Base-by-base conservation (phyloP, 2,888 invertebrate species). In the Prostheceraeus crozeri region DNA sequence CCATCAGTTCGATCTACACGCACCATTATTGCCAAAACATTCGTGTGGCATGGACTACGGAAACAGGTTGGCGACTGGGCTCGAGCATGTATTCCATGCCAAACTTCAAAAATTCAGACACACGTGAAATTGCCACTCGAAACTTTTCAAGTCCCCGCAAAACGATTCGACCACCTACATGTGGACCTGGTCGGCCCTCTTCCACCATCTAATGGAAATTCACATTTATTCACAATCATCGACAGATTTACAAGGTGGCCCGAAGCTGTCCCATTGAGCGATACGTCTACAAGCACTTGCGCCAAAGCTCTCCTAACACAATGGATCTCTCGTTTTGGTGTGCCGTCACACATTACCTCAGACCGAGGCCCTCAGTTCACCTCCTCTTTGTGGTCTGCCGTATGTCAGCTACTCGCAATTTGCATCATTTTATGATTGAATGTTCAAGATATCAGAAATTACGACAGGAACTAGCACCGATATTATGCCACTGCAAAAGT, bases 181-280 rank as follows among this genome's bases (percentile, higher is more conserved):
- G 67, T 78, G 1, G 76, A 79, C 64, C 65, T 79, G 3, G 69
- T 79, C 1, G 76, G 76, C 1, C 77, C 76, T 0, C 61, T 77
- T 8, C 73, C 76, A 16, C 4, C 58, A 16, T 53, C 53, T 3
- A n/a, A 31, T 23, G 28, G 35, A 2, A 30, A 30, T 1, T 68
- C 68, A 1, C 67, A 68, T 59, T 62, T 63, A 8, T 40, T 69
- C 6, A 71, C 69, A 6, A 35, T 48, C n/a, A 63, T 73, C 1
- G 71, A 72, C 59, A 27, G 71, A 0, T 63, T 67, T 59, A 65
- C 64, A 21, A 23, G 65, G 14, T 65, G 65, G 57, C 60, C 58
- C 28, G 62, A 63, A 25, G 64, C 59, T 1, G 16, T 10, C 45
- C 55, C 59, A 8, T 16, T 54, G 4, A 60, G 54, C 30, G 53